Base-by-base conservation (phyloP, 2,797 vertebrate genomes). In the Cercopithecus diana region DNA sequence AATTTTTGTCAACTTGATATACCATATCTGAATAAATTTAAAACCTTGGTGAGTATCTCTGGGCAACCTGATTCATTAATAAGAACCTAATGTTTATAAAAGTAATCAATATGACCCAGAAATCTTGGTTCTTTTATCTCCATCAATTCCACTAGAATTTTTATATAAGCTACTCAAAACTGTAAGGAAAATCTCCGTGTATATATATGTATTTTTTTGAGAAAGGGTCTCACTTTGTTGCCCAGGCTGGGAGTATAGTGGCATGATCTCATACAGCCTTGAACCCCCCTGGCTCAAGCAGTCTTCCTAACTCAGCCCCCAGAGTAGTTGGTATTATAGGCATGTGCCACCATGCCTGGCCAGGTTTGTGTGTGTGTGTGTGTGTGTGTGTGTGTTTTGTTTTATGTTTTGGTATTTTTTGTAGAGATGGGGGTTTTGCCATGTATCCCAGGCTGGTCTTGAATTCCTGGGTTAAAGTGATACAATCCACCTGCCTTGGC, bases 131-230 rank as follows among this genome's bases (percentile, higher is more conserved):
- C 30, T 81, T 57, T 12, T 95, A 9, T 83, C 85, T 39, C 48
- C 20, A n/a, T 72, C 14, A 95, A 15, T 96, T 90, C 17, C 79
- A 2, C 9, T 96, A 73, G 41, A 90, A 73, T 57, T 94, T 97
- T 94, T 85, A 94, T 57, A 64, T 57, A 90, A 76, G 6, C n/a
- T 90, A 43, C 22, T 92, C 15, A 43, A 96, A 83, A 91, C 33
- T 43, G 87, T 77, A 89, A 52, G 88, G 41, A 45, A 92, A 89
- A 33, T 80, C 61, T 88, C 28, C 7, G 0, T 20, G 20, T 52
- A 52, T 52, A 52, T 52, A 52, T 52, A 52, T 2, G 50, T 33
- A 33, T 64, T 67, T n/a, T 67, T n/a, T 61, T 67, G 30, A n/a
- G 61, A 67, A n/a, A n/a, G 30, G 15, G 33, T 33, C 61, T 67